Evolutionary conservation across 2,113 vertebrate genomes (phyloP).

Genomic region (Albula glossodonta): DNA sequence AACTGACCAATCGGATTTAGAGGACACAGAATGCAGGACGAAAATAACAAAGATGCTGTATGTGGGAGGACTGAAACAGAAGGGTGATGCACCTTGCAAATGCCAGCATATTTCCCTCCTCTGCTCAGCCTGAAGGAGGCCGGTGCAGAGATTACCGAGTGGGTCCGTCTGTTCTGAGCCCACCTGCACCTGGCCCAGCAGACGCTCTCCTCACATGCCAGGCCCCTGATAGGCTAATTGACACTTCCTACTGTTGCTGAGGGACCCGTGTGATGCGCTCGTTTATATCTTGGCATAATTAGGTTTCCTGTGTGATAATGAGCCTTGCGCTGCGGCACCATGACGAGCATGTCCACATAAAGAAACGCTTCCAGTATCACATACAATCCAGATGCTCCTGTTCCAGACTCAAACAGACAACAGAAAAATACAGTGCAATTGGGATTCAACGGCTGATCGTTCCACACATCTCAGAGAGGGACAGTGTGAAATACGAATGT

Average conservation of each 20-base stretch:
- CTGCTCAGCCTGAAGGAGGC: not conserved
- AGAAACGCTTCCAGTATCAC: not conserved
- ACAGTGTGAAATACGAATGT: too few relatives aligned
- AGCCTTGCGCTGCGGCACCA: not conserved
- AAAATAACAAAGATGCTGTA: not conserved
- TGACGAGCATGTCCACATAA: not conserved
- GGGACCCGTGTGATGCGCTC: constrained; percentile 3
- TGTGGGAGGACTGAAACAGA: not conserved
- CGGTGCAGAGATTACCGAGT: not conserved
- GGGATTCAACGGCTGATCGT: too few relatives aligned
- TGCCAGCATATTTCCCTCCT: not conserved
- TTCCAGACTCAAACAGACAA: not conserved
- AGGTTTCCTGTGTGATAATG: not conserved
- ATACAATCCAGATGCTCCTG: not conserved
- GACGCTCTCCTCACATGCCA: constrained; percentile 14
- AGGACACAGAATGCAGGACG: not conserved
- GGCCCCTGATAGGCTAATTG: constrained; percentile 18
- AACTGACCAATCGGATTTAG: not conserved
- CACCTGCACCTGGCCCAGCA: not conserved
- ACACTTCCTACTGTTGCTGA: constrained; percentile 14
- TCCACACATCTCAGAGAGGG: too few relatives aligned
- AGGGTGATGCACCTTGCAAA: not conserved
- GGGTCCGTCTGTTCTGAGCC: not conserved
- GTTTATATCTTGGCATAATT: constrained; percentile 23
- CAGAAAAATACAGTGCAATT: not conserved